Conservation (phyloP, 2,888 invertebrate species). For the Philonicus albiceps region DNA sequence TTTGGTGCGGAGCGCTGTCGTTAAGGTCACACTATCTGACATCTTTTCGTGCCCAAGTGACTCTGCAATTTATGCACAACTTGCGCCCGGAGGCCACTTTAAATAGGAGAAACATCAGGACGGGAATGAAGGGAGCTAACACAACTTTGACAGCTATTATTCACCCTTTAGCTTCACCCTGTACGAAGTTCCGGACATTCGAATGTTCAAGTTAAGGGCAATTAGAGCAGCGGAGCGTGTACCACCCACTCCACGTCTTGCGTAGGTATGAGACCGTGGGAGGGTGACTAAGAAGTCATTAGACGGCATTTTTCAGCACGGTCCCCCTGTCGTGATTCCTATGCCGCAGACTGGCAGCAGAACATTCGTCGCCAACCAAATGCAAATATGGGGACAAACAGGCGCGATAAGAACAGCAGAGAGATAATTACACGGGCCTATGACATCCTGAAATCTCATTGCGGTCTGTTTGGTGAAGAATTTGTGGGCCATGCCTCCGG, state of each 20-base stretch:
- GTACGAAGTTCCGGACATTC: neutral
- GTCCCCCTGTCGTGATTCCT: neutral
- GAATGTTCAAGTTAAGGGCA: slow-evolving; percentile 23
- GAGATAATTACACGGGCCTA: slow-evolving; percentile 7
- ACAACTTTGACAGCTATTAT: slow-evolving; percentile 32
- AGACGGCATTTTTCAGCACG: slow-evolving; percentile 19
- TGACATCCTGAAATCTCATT: neutral
- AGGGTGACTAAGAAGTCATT: slow-evolving; percentile 35
- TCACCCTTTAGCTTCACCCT: neutral
- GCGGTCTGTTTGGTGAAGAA: neutral
- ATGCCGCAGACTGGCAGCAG: neutral
- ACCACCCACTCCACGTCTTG: neutral
- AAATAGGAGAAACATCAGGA: slow-evolving; percentile 14
- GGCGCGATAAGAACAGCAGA: neutral
- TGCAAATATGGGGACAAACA: slow-evolving; percentile 9
- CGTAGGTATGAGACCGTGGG: neutral
- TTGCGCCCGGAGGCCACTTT: slow-evolving; percentile 14
- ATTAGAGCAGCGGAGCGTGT: neutral
- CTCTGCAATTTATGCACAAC: slow-evolving; percentile 38
- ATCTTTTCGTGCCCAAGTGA: slow-evolving; percentile 40
- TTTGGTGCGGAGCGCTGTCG: slow-evolving; percentile 4
- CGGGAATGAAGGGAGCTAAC: neutral
- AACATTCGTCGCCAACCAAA: neutral
- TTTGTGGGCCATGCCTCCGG: neutral
- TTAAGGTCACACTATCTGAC: slow-evolving; percentile 41